phyloP scores from a whole-genome alignment of 2,113 vertebrate genomes.

The Formicarius rufipectus region DNA sequence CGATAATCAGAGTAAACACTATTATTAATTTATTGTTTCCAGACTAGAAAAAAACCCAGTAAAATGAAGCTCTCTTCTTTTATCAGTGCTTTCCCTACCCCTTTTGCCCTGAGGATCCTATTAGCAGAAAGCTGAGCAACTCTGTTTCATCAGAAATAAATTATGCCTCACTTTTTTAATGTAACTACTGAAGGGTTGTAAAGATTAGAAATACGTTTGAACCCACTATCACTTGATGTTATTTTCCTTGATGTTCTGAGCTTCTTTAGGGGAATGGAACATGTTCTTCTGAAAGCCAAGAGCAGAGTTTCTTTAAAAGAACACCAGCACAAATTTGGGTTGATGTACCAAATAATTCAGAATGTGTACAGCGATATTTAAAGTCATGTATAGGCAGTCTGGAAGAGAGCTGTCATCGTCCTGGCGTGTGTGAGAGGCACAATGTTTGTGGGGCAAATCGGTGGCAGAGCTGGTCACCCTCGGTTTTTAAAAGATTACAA shows the following conservation, averaged over 20 bases:
- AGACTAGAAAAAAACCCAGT: conserved; percentile 17
- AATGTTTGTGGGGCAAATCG: not conserved
- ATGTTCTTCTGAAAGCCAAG: conserved; percentile 55
- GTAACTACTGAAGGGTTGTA: conserved; percentile 66
- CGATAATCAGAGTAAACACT: conserved; percentile 61
- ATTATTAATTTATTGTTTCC: conserved; percentile 74
- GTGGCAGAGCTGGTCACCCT: not conserved
- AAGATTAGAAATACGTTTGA: conserved; percentile 74
- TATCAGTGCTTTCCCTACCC: conserved; percentile 34
- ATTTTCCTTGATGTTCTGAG: conserved; percentile 67
- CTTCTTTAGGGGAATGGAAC: conserved; percentile 59
- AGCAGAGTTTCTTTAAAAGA: conserved; percentile 41
- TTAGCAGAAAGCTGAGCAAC: conserved; percentile 69
- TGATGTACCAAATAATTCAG: not conserved
- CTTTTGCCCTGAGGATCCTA: conserved; percentile 74
- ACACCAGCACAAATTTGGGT: not conserved
- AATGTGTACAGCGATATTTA: conserved; percentile 9
- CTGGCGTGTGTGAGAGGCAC: not conserved
- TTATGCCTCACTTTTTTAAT: conserved; percentile 68
- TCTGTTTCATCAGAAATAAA: conserved; percentile 74
- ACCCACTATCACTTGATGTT: conserved; percentile 65
- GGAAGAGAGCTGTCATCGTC: not conserved
- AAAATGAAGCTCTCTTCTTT: conserved; percentile 24
- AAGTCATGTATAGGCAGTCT: not conserved
- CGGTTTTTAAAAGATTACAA: conserved; percentile 56